Conservation (phyloP, 2,888 invertebrate species). For the Scotopteryx bipunctaria region DNA sequence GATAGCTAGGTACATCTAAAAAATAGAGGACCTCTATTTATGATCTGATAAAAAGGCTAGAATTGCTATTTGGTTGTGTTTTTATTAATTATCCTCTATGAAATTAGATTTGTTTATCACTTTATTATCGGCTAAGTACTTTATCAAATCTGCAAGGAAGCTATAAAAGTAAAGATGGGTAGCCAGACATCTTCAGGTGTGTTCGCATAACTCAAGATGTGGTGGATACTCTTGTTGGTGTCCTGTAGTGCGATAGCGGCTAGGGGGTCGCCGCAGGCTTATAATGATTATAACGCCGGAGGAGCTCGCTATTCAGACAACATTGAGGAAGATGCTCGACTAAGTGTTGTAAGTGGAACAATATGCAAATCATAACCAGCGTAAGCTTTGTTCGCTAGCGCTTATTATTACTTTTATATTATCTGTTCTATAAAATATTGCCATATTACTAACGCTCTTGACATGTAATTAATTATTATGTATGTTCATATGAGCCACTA, state of each 20-base stretch:
- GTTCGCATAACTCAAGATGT: constrained; percentile 37
- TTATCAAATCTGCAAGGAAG: constrained; percentile 38
- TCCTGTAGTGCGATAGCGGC: constrained; percentile 38
- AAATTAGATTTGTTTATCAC: constrained; percentile 8
- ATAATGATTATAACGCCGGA: constrained; percentile 44
- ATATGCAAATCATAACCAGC: no score
- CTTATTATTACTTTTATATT: no score
- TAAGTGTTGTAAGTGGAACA: constrained; percentile 72
- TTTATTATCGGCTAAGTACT: constrained; percentile 33
- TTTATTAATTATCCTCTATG: no score
- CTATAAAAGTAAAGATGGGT: constrained; percentile 47
- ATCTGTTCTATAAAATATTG: no score
- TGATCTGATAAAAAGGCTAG: no score
- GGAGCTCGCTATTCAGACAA: constrained; percentile 53
- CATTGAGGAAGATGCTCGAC: constrained; percentile 62
- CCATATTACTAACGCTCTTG: no score
- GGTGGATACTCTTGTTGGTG: constrained; percentile 31
- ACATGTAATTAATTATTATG: no score
- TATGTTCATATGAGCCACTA: no score
- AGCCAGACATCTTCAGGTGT: not conserved
- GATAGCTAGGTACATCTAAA: no score
- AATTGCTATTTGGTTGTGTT: no score
- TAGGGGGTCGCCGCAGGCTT: constrained; percentile 42
- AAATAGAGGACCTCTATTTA: no score
- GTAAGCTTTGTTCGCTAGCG: no score